Evolutionary conservation across 2,888 invertebrate species (phyloP), one percentile per base, ranked within the genome.

Genomic region (Tanypteryx hageni): DNA sequence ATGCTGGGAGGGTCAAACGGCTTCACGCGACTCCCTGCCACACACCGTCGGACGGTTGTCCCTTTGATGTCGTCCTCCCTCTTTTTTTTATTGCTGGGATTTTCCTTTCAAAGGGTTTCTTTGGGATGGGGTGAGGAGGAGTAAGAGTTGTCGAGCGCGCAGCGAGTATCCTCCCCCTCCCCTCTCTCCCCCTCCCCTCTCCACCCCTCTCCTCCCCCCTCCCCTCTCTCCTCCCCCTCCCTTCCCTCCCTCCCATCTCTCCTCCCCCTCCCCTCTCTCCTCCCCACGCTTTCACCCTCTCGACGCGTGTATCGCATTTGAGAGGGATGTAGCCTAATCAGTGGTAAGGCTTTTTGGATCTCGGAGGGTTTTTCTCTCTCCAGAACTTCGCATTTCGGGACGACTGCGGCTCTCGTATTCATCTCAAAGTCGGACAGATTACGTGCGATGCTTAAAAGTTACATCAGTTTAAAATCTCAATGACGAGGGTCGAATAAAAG

Each of bases 51-150:
- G 44, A 5, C 5, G 44, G 44, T 44, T 44, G 44, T 44, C 44
- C 44, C 44, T 44, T 44, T 44, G 44, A 44, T 44, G 44, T 44
- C 44, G 44, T 5, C 44, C 44, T 44, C 44, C 44, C 5, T 16
- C 57, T 83, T 82, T 64, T 64, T 83, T 83, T 83, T 44, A 56
- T 56, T 56, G 83, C 57, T 56, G 57, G n/a, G 44, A 83, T 83
- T 83, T 83, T 57, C 22, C 16, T 56, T 56, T 83, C 44, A 44
- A 44, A 44, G 44, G 44, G 44, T 44, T 44, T 44, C 5, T 44
- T 44, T 44, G 1, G 57, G 18, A n/a, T 5, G 82, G 9, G 18
- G 7, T 44, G 44, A 44, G 44, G 31, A 16, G 14, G 83, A 1
- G 83, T 9, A 16, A 7, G 83, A 1, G 83, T 9, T 11, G 0